phyloP scores from a whole-genome alignment of 2,113 vertebrate genomes.

The Indicator indicator region DNA sequence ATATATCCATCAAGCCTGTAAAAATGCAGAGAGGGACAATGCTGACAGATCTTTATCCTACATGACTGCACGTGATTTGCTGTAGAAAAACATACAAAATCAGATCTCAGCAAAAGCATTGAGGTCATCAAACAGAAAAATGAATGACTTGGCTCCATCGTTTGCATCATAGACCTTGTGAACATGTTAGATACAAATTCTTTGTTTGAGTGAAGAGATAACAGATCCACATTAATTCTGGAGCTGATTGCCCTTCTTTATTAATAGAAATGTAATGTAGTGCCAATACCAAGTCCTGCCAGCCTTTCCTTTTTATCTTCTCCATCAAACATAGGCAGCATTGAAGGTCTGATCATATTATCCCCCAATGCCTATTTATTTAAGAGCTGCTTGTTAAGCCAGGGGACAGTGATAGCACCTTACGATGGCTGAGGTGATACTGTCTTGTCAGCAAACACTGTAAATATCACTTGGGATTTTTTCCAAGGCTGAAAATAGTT shows the following conservation, averaged over 20 bases:
- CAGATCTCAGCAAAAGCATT: neutral
- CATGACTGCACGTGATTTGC: neutral
- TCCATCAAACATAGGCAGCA: neutral
- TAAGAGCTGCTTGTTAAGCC: neutral
- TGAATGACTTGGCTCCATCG: fast-evolving
- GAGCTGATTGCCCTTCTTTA: neutral
- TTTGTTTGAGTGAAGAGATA: neutral
- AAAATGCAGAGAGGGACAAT: neutral
- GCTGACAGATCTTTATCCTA: neutral
- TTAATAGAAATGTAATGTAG: constrained; percentile 28
- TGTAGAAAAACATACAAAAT: neutral
- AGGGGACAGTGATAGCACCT: neutral
- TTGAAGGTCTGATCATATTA: neutral
- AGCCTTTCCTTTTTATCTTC: constrained; percentile 17
- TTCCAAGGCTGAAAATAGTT: constrained; percentile 15
- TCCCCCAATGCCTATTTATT: neutral
- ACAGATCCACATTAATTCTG: constrained; percentile 42
- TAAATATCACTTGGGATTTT: neutral
- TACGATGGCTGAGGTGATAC: neutral
- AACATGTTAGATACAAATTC: neutral
- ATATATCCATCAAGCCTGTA: neutral
- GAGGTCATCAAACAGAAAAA: neutral
- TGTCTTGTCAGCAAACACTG: constrained; percentile 2
- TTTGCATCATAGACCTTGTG: neutral
- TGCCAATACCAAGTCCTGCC: neutral